phyloP scores from a whole-genome alignment of 2,888 invertebrate genomes.

The Torymus auratus region DNA sequence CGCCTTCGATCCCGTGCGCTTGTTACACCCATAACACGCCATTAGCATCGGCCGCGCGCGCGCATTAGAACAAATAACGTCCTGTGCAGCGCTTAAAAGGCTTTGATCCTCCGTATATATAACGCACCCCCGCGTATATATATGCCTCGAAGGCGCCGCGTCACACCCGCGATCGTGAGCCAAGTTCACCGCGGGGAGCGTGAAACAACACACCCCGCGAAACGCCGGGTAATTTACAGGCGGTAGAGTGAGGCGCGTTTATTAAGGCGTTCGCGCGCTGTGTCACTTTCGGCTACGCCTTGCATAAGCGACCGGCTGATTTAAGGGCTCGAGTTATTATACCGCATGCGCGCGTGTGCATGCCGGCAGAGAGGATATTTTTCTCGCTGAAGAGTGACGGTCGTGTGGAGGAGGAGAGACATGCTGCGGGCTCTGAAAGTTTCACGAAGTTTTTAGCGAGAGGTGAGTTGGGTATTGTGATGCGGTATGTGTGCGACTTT shows the following conservation, averaged over 20 bases:
- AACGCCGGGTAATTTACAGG: conserved; percentile 54
- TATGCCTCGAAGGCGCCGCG: conserved; percentile 52
- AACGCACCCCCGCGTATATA: background rate
- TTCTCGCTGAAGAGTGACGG: background rate
- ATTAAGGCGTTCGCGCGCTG: conserved; percentile 68
- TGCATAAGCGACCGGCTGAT: conserved; percentile 51
- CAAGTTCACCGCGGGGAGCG: conserved; percentile 52
- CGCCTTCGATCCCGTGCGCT: background rate
- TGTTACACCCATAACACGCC: background rate
- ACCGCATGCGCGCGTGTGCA: background rate
- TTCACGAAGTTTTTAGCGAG: no score
- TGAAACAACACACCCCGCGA: conserved; percentile 59
- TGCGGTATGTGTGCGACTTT: no score
- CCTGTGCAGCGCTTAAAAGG: conserved; percentile 23
- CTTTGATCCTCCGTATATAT: background rate
- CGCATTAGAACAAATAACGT: conserved; percentile 21
- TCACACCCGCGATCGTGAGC: conserved; percentile 29
- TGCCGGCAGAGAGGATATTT: background rate
- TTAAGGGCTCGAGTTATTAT: conserved; percentile 52
- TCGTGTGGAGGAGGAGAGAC: no score
- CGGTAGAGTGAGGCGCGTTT: conserved; percentile 63
- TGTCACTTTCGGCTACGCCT: conserved; percentile 73
- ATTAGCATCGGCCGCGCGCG: conserved; percentile 16
- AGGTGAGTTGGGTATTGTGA: no score
- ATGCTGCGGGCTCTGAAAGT: no score